Conservation (phyloP, 2,113 vertebrate species). For the Verasper variegatus region DNA sequence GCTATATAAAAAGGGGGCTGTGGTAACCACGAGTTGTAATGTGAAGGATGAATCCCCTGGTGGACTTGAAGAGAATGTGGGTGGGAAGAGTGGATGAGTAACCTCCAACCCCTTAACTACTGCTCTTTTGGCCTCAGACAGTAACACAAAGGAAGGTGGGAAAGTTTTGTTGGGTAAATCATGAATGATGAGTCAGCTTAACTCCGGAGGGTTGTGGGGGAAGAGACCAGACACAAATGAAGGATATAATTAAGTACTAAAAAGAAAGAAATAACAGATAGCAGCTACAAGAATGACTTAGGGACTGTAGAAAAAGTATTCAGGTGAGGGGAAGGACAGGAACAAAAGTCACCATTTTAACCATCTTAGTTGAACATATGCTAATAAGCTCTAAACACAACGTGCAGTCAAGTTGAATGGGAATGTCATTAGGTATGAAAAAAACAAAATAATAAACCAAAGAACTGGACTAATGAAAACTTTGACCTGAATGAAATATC, state of each 20-base stretch:
- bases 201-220: not conserved
- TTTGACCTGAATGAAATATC: no score
- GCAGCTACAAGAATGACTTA: not conserved
- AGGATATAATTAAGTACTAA: no score
- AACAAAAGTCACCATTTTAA: no score
- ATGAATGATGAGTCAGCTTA: not conserved
- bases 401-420: no score
- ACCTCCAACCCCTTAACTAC: slow-evolving; percentile 7
- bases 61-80: slow-evolving; percentile 4
- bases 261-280: not conserved
- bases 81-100: slow-evolving; percentile 18
- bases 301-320: not conserved
- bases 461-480: no score
- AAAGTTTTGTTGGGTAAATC: slow-evolving; percentile 6
- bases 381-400: no score
- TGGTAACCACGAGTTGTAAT: slow-evolving; percentile 10
- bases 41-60: slow-evolving; percentile 17
- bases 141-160: not conserved
- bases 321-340: not conserved
- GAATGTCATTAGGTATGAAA: no score
- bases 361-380: no score
- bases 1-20: slow-evolving; percentile 27
- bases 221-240: not conserved
- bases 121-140: not conserved
- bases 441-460: no score